Evolutionary conservation across 2,888 invertebrate species (phyloP).

Genomic region (Megalurothrips usitatus): DNA sequence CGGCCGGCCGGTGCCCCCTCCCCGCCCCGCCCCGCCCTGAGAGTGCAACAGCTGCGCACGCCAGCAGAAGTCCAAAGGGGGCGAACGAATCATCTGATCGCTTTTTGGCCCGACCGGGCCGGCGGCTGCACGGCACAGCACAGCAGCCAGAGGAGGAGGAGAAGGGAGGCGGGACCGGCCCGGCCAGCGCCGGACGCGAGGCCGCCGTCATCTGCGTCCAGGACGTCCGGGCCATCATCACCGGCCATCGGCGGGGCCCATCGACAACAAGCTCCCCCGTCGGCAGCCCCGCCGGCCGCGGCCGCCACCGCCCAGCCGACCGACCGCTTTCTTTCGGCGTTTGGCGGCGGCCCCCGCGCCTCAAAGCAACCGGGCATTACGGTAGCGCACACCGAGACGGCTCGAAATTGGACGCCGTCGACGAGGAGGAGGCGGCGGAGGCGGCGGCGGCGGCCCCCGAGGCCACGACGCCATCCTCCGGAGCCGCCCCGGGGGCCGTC

Average conservation of each 20-base stretch:
- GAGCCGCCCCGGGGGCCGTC: no score
- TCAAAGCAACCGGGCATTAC: background rate
- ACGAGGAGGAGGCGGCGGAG: background rate
- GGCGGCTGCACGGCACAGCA: background rate
- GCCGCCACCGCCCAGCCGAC: background rate
- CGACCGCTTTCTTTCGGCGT: background rate
- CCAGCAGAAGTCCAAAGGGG: background rate
- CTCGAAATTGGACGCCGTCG: background rate
- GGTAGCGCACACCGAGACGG: background rate
- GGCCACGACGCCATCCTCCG: background rate
- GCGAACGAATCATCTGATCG: constrained; percentile 16
- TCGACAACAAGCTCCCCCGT: background rate
- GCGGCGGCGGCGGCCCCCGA: background rate
- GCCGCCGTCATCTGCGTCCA: background rate
- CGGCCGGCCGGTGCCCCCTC: background rate
- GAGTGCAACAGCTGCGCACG: constrained; percentile 16
- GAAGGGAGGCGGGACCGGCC: background rate
- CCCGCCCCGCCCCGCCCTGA: background rate
- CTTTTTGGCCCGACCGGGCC: background rate
- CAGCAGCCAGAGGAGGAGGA: background rate
- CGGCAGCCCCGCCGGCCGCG: background rate
- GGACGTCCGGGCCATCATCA: background rate
- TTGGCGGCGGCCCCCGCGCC: background rate
- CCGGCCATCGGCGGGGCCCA: background rate
- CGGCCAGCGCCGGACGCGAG: background rate